Base-by-base conservation (phyloP, 2,888 invertebrate genomes). In the Drosophila rubida region DNA sequence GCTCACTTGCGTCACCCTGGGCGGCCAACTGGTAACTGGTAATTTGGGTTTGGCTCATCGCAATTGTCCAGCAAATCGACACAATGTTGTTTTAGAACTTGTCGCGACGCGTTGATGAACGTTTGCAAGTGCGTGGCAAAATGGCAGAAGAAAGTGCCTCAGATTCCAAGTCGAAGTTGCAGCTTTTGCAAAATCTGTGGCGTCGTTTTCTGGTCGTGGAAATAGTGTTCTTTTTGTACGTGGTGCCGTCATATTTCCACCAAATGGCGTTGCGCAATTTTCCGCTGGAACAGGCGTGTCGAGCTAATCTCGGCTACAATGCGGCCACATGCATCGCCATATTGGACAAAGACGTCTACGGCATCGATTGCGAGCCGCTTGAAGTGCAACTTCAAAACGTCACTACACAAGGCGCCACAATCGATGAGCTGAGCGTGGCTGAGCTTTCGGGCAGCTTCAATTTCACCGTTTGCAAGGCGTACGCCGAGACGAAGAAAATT, bases 381-480 rank as follows among this genome's bases (percentile, higher is more conserved):
- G 67, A 69, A 13, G 2, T 2, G 2, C 7, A 13, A 7, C 87
- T 89, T 16, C 87, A 88, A 19, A 89, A 90, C 54, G 77, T 78
- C 4, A 90, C 90, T 3, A 35, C 71, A 14, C 32, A 32, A 1
- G 74, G 83, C 1, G 83, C 90, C 3, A 67, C 82, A 3, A 48
- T 69, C 2, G 68, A 69, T 3, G 68, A 89, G 42, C 60, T 61
- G 25, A 58, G 67, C 27, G 57, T 88, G 11, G 80, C 59, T 4
- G 65, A 83, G 8, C 27, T 59, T 4, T 82, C 88, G 1, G 16
- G 65, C 4, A 87, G 82, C 22, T 91, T 91, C 16, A 90, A 90
- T 53, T 88, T 85, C 9, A 90, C 91, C 0, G 92, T 92, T 11
- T 92, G 92, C 74, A 90, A 91, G 58, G 92, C 92, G 9, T 92